Conservation (phyloP, 1,140 invertebrate species). For the Brachionus plicatilis region DNA sequence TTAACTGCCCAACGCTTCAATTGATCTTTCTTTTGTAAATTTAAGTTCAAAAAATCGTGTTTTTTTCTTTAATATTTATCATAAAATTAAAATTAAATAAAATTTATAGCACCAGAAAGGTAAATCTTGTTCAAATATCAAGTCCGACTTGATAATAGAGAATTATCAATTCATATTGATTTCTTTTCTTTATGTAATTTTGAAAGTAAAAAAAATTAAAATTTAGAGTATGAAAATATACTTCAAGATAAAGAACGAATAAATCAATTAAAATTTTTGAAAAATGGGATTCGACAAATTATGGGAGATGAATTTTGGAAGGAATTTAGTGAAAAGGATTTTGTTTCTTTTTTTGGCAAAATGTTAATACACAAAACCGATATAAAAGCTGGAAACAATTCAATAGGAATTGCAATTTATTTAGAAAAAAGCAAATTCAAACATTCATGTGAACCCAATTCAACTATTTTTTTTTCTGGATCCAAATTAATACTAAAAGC, state of each 20-base stretch:
- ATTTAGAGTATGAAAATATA: conserved; percentile 2
- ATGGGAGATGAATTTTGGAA: not conserved
- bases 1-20: too few species aligned
- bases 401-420: not conserved
- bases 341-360: not conserved
- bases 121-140: too few species aligned
- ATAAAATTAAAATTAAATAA: too few species aligned
- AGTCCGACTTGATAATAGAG: too few species aligned
- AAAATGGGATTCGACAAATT: not conserved
- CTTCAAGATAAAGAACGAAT: not conserved
- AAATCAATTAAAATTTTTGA: not conserved
- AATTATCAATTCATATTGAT: too few species aligned
- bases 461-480: not conserved
- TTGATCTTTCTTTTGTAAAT: too few species aligned
- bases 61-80: too few species aligned
- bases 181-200: too few species aligned
- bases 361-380: not conserved
- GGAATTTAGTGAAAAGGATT: not conserved
- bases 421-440: not conserved
- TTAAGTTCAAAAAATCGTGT: too few species aligned
- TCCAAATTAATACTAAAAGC: not conserved
- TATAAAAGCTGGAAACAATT: not conserved
- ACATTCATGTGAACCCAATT: not conserved
- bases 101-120: too few species aligned
- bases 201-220: not conserved